Evolutionary conservation across 2,113 vertebrate genomes (phyloP).

Genomic region (Phodopus roborovskii): DNA sequence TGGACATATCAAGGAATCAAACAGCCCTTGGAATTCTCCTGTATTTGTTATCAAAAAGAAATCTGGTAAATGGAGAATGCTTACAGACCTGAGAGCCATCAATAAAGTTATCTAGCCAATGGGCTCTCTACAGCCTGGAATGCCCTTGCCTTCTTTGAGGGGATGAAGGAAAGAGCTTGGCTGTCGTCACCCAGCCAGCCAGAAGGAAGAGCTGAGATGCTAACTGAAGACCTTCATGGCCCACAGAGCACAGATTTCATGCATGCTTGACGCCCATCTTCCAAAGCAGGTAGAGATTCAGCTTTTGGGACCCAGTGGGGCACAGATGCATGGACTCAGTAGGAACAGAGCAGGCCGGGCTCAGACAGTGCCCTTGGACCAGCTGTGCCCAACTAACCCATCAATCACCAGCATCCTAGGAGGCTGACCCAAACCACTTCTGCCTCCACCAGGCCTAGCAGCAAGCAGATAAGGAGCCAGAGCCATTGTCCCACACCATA

Average conservation of each 20-base stretch:
- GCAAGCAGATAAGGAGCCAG: background rate
- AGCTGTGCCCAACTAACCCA: background rate
- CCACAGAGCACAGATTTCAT: background rate
- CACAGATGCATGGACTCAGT: accelerated
- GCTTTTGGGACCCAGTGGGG: background rate
- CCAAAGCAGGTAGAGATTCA: no score
- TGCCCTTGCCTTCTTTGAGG: no score
- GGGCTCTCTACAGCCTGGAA: no score
- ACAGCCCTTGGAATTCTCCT: no score
- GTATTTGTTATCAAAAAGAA: no score
- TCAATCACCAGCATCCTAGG: background rate
- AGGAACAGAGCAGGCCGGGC: background rate
- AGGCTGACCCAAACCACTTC: background rate
- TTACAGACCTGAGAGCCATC: no score
- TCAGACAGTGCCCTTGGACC: background rate
- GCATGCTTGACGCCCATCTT: accelerated
- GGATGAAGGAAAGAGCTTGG: no score
- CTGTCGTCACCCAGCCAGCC: background rate
- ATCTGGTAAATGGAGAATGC: no score
- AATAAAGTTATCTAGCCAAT: no score
- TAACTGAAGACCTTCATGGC: background rate
- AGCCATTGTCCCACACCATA: background rate
- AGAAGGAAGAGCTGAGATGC: background rate
- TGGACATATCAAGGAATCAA: no score
- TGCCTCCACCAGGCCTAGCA: accelerated